Conservation (phyloP, 2,888 invertebrate species). For the Oscheius sp. region DNA sequence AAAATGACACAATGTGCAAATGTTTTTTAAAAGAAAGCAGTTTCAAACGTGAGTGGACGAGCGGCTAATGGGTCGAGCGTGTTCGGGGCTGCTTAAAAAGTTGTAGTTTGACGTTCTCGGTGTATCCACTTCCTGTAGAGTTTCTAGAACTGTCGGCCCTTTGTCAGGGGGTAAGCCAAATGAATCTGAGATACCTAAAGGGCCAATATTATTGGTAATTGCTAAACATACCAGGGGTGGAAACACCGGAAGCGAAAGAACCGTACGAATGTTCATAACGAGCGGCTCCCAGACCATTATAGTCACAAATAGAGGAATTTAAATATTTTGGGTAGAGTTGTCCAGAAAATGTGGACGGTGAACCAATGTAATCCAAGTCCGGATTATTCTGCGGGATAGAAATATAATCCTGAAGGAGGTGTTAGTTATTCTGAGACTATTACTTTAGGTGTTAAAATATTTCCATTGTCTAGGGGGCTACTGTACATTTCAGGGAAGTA, state of each 20-base stretch:
- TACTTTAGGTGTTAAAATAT: conserved; percentile 60
- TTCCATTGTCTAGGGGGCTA: conserved; percentile 59
- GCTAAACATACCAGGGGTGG: conserved; percentile 43
- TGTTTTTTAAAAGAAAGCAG: conserved; percentile 6
- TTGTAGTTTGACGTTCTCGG: conserved; percentile 60
- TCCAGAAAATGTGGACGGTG: conserved; percentile 46
- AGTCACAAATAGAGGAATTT: conserved; percentile 58
- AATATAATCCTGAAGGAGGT: conserved; percentile 66
- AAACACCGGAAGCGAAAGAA: conserved; percentile 57
- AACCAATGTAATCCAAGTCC: conserved; percentile 69
- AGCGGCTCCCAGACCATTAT: conserved; percentile 43
- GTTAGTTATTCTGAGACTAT: neutral
- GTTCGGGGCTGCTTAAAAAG: conserved; percentile 41
- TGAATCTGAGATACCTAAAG: conserved; percentile 53
- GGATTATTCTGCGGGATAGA: conserved; percentile 72
- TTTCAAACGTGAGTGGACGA: conserved; percentile 67
- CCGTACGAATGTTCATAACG: conserved; percentile 61
- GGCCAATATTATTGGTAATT: neutral
- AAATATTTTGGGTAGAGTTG: conserved; percentile 59
- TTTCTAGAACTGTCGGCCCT: conserved; percentile 49
- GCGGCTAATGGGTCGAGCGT: conserved; percentile 58
- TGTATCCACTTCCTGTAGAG: conserved; percentile 61
- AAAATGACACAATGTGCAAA: conserved; percentile 38
- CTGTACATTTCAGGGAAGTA: conserved; percentile 70
- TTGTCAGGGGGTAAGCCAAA: conserved; percentile 51